Evolutionary conservation across 2,797 vertebrate genomes (phyloP).

Genomic region (Eulemur albifrons): DNA sequence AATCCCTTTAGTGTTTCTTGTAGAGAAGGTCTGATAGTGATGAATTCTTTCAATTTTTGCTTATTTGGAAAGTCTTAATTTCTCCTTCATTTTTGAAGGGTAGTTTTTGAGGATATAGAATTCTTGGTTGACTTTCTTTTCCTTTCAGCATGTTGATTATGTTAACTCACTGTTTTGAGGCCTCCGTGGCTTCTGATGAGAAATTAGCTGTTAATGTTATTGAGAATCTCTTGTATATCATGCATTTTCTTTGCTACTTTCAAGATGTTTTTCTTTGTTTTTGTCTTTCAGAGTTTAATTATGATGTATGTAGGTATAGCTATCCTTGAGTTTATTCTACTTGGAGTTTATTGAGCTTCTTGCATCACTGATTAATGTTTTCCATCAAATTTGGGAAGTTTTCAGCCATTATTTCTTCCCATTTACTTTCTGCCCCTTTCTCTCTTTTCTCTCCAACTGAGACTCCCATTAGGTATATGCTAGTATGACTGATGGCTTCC

Average conservation of each 20-base stretch:
- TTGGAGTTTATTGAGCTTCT: not conserved
- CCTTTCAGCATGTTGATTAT: not conserved
- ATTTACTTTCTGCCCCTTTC: not conserved
- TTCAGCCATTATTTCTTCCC: not conserved
- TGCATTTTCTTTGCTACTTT: not conserved
- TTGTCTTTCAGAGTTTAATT: not conserved
- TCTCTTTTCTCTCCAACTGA: not conserved
- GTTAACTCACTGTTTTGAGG: not conserved
- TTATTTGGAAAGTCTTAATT: not conserved
- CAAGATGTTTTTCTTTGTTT: not conserved
- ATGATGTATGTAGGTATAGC: not conserved
- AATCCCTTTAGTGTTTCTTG: not conserved
- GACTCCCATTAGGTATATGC: not conserved
- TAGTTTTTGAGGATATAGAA: not conserved
- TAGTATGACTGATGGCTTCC: not conserved
- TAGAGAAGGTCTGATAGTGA: not conserved
- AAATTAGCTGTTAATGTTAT: not conserved
- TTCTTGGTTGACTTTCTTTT: not conserved
- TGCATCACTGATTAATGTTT: not conserved
- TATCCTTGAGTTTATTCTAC: not conserved
- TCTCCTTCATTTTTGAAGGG: not conserved
- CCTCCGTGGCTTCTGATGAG: not conserved
- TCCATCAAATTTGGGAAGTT: not conserved
- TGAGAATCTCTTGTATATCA: not conserved
- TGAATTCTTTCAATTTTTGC: not conserved